These are phyloP conservation scores for Lagenorhynchus albirostris DNA, from an alignment of 2,113 vertebrate genomes.

Conservation along the genomic window DNA sequence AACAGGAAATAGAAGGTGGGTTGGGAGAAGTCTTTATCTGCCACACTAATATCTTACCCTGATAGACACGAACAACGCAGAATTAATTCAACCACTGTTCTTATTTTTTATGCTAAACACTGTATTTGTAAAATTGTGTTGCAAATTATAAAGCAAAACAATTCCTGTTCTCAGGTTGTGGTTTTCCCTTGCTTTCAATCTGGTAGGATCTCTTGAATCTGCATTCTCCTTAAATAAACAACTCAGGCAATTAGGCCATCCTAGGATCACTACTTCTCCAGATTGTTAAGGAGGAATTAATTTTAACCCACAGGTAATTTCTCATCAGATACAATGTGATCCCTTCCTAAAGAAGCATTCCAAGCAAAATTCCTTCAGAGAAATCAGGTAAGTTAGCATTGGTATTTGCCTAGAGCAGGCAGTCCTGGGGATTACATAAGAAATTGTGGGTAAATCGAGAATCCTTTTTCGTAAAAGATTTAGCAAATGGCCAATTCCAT, in stretches of 20 bases:
- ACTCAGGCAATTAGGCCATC: not conserved
- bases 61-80: not conserved
- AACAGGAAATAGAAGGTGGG: not conserved
- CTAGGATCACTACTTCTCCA: not conserved
- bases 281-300: not conserved
- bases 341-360: not conserved
- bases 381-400: not conserved
- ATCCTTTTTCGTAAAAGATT: not conserved
- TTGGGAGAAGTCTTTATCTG: not conserved
- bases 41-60: not conserved
- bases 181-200: not conserved
- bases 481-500: not conserved
- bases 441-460: not conserved
- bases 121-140: not conserved
- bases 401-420: not conserved
- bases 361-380: not conserved
- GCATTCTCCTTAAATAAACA: not conserved
- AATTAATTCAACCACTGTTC: not conserved
- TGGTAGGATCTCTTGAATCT: not conserved
- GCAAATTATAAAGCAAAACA: not conserved
- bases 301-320: not conserved
- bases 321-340: not conserved
- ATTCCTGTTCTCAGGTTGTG: not conserved
- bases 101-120: not conserved
- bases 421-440: not conserved